phyloP scores from a whole-genome alignment of 2,797 vertebrate species.

The Chlorospingus flavigularis region DNA sequence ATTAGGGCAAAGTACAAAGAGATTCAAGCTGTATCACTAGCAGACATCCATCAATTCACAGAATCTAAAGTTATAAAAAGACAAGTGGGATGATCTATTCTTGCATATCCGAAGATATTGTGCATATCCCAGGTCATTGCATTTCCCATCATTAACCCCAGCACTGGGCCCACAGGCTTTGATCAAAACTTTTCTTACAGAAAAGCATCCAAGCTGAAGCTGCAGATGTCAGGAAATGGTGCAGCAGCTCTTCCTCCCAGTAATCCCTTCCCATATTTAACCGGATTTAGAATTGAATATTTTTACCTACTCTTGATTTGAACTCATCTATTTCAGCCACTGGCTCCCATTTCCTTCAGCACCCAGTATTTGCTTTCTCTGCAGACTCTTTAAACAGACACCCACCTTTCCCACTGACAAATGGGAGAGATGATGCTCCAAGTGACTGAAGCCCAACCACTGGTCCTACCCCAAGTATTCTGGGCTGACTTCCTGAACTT shows the following conservation, averaged over 20 bases:
- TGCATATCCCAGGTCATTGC: neutral
- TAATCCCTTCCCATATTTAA: neutral
- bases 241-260: neutral
- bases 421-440: neutral
- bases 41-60: slow-evolving; percentile 10
- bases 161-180: neutral
- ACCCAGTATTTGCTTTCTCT: neutral
- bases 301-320: neutral
- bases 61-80: slow-evolving; percentile 22
- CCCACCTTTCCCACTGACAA: neutral
- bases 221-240: neutral
- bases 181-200: slow-evolving; percentile 11
- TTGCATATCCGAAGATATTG: slow-evolving; percentile 1
- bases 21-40: slow-evolving; percentile 21
- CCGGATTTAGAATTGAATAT: neutral
- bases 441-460: neutral
- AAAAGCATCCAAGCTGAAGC: neutral
- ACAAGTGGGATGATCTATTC: slow-evolving; percentile 27
- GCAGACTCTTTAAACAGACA: neutral
- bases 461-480: neutral
- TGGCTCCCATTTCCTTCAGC: neutral
- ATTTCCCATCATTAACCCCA: slow-evolving; percentile 28
- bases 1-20: slow-evolving; percentile 48
- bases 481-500: neutral
- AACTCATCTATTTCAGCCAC: neutral